These are phyloP conservation scores for Plotosus lineatus DNA, from an alignment of 2,113 vertebrate species.

Conservation along the genomic window DNA sequence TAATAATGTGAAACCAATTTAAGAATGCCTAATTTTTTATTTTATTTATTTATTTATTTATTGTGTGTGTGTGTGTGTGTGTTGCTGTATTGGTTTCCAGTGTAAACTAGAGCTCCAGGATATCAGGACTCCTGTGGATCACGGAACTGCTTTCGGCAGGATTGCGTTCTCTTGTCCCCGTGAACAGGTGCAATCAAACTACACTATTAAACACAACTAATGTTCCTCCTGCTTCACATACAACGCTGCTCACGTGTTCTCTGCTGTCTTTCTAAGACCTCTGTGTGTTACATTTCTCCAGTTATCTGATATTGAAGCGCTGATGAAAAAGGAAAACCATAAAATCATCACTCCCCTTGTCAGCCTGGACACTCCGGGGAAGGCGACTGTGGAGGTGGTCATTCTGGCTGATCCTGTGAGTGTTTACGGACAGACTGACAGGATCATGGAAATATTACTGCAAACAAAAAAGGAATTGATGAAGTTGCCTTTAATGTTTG, in stretches of 20 bases:
- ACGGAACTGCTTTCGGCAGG: constrained; percentile 88
- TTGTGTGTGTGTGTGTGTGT: too few relatives aligned
- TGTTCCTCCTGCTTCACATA: background rate
- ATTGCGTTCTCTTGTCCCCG: constrained; percentile 92
- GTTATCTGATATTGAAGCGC: constrained; percentile 81
- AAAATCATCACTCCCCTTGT: constrained; percentile 89
- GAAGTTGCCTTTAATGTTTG: background rate
- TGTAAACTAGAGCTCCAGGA: constrained; percentile 86
- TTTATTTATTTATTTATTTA: too few relatives aligned
- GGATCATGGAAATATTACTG: background rate
- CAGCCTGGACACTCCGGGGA: constrained; percentile 93
- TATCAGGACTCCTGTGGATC: constrained; percentile 76
- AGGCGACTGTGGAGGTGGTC: constrained; percentile 94
- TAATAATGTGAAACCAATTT: too few relatives aligned
- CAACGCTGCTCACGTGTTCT: background rate
- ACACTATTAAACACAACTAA: background rate
- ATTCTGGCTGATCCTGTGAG: constrained; percentile 95
- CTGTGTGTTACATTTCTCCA: constrained; percentile 56
- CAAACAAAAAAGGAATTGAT: too few relatives aligned
- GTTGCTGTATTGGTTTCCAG: constrained; percentile 68
- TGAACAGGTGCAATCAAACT: constrained; percentile 75
- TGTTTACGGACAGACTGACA: constrained; percentile 27
- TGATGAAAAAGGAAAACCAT: constrained; percentile 87
- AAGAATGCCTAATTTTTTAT: background rate
- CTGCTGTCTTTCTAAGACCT: background rate